Conservation (phyloP, 2,888 invertebrate species). For the Lasiommata megera region DNA sequence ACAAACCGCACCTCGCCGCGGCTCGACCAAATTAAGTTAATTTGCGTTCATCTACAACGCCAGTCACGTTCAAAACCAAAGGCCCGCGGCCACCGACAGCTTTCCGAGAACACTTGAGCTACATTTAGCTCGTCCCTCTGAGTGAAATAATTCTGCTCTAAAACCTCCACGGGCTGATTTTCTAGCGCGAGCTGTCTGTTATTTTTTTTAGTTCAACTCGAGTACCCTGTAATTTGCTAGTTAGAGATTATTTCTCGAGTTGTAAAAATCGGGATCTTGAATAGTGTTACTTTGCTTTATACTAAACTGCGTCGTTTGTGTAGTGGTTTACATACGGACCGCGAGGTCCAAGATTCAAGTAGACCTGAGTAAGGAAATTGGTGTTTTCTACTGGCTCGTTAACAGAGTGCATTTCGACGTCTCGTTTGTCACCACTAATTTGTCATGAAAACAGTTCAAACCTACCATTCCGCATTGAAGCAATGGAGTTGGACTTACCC, state of each 20-base stretch:
- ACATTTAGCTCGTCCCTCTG: constrained; percentile 52
- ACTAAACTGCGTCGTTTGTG: too few relatives aligned
- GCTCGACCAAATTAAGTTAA: constrained; percentile 60
- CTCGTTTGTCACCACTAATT: too few relatives aligned
- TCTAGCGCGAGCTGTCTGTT: constrained; percentile 36
- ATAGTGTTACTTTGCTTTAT: not conserved
- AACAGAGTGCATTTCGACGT: too few relatives aligned
- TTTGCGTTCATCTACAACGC: constrained; percentile 67
- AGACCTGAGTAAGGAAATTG: too few relatives aligned
- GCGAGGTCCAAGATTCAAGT: too few relatives aligned
- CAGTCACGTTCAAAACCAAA: constrained; percentile 74
- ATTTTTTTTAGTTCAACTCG: constrained; percentile 13
- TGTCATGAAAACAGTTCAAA: too few relatives aligned
- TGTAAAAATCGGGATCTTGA: not conserved
- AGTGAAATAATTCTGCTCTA: constrained; percentile 40
- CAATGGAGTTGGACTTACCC: too few relatives aligned
- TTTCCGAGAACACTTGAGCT: constrained; percentile 61
- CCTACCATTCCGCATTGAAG: too few relatives aligned
- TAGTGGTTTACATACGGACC: too few relatives aligned
- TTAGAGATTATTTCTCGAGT: not conserved
- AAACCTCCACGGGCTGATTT: constrained; percentile 38
- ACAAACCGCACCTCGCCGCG: constrained; percentile 19
- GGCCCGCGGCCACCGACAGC: constrained; percentile 54
- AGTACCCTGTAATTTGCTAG: constrained; percentile 7
- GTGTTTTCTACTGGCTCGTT: too few relatives aligned